phyloP scores from a whole-genome alignment of 2,888 invertebrate genomes.

The Anagyrus pseudococci region DNA sequence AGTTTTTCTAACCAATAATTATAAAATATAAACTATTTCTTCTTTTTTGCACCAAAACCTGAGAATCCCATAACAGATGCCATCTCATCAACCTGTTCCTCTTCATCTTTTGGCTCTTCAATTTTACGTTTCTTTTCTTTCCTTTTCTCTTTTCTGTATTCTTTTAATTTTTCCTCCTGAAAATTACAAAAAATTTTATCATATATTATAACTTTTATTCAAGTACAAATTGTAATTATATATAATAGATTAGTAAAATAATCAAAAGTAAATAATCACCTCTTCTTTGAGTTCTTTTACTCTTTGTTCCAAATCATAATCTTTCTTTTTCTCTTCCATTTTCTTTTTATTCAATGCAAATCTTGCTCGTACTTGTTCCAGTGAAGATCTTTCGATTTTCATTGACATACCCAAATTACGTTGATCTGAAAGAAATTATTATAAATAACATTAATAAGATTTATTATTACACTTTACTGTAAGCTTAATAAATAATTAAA shows the following conservation, averaged over 20 bases:
- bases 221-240: too few relatives aligned
- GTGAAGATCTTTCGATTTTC: constrained; percentile 92
- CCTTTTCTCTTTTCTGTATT: constrained; percentile 84
- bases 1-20: too few relatives aligned
- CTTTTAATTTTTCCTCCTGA: constrained; percentile 89
- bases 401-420: constrained; percentile 98
- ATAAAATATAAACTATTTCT: constrained; percentile 61
- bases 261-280: constrained; percentile 61
- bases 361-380: constrained; percentile 92
- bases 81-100: constrained; percentile 66
- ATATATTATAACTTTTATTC: not conserved
- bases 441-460: not conserved
- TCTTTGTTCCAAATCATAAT: constrained; percentile 91
- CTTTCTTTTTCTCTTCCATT: constrained; percentile 92
- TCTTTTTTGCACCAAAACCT: constrained; percentile 88
- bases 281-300: constrained; percentile 94
- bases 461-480: not conserved
- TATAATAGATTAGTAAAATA: too few relatives aligned
- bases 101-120: constrained; percentile 70
- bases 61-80: constrained; percentile 95
- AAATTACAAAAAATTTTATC: not conserved
- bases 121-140: constrained; percentile 88
- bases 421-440: constrained; percentile 71
- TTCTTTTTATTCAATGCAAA: constrained; percentile 94
- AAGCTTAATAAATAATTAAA: constrained; percentile 7